phyloP scores from a whole-genome alignment of 1,140 invertebrate species.

The Trichonephila clavata region DNA sequence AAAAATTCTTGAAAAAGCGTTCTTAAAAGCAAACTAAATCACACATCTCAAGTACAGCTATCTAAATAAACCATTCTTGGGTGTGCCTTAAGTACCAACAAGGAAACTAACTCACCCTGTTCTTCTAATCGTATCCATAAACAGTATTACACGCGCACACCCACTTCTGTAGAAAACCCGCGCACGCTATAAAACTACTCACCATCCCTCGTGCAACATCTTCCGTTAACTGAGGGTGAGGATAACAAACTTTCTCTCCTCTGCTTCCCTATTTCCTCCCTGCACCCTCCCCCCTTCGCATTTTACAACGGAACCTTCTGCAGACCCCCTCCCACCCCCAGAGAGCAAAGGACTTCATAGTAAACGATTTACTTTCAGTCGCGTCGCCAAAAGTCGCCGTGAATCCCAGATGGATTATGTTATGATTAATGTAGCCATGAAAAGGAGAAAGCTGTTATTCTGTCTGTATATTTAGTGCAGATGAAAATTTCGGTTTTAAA shows the following conservation, averaged over 20 bases:
- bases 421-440: no score
- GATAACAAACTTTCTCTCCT: constrained; percentile 32
- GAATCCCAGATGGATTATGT: not conserved
- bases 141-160: not conserved
- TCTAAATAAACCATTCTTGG: not conserved
- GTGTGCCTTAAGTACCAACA: not conserved
- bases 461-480: no score
- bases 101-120: not conserved
- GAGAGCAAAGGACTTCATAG: not conserved
- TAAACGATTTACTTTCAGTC: not conserved
- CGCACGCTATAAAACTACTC: not conserved
- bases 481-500: no score
- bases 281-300: not conserved
- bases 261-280: not conserved
- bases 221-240: constrained; percentile 37
- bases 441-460: no score
- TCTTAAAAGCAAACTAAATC: not conserved
- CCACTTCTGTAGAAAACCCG: not conserved
- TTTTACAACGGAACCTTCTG: constrained; percentile 11
- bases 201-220: not conserved
- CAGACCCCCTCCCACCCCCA: not conserved
- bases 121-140: constrained; percentile 21
- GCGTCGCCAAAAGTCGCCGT: not conserved
- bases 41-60: not conserved
- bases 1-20: not conserved